Evolutionary conservation across 2,797 vertebrate genomes (phyloP).

Genomic region (Sphaeramia orbicularis): DNA sequence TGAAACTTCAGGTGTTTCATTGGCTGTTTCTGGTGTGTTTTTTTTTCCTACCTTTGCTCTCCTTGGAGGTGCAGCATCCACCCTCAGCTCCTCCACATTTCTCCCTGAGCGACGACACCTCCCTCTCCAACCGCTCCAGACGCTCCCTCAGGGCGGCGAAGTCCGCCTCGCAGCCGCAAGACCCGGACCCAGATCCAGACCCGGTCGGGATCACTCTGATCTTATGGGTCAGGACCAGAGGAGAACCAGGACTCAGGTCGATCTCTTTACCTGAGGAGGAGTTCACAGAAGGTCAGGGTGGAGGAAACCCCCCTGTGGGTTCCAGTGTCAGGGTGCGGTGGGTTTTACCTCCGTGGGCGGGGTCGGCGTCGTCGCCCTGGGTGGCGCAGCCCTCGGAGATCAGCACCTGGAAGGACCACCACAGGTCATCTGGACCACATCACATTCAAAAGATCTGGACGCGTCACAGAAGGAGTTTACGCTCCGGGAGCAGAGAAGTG

Average conservation of each 20-base stretch:
- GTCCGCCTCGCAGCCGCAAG: slow-evolving; percentile 75
- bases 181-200: slow-evolving; percentile 57
- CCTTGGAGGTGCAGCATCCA: slow-evolving; percentile 80
- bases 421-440: slow-evolving; percentile 73
- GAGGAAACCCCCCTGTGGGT: too few relatives aligned
- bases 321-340: background rate
- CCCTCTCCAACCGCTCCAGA: slow-evolving; percentile 80
- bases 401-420: slow-evolving; percentile 61
- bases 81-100: slow-evolving; percentile 79
- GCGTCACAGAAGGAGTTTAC: too few relatives aligned
- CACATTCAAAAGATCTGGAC: too few relatives aligned
- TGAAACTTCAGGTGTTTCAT: too few relatives aligned
- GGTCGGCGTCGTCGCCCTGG: slow-evolving; percentile 58
- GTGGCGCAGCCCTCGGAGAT: slow-evolving; percentile 72
- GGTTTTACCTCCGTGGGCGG: slow-evolving; percentile 47
- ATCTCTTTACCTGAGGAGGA: slow-evolving; percentile 67
- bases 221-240: slow-evolving; percentile 88
- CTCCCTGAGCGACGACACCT: slow-evolving; percentile 81
- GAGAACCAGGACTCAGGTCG: slow-evolving; percentile 73
- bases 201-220: slow-evolving; percentile 83
- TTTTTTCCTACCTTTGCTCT: slow-evolving; percentile 81
- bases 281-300: too few relatives aligned
- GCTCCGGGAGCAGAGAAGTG: too few relatives aligned
- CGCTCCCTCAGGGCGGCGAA: slow-evolving; percentile 80
- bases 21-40: too few relatives aligned